Evolutionary conservation across 64 coral and sea anemone genomes (phyloP).

Genomic region (Montipora sp.): DNA sequence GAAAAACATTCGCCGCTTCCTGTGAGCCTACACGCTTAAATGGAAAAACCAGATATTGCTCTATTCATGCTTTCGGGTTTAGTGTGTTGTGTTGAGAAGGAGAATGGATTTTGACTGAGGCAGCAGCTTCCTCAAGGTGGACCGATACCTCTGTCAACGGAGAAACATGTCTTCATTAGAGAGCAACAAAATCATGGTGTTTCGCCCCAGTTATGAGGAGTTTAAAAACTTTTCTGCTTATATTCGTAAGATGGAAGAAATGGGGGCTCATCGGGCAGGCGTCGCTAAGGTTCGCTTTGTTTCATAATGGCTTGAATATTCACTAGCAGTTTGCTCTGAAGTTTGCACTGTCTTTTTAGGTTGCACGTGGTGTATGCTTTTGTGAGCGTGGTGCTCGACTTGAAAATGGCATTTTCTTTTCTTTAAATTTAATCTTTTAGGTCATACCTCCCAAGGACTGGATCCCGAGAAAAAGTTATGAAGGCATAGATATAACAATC

Average conservation of each 20-base stretch:
- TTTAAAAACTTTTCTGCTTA: conserved; percentile 89
- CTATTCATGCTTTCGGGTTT: conserved; percentile 2
- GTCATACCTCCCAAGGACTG: conserved; percentile 98
- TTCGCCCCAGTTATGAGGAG: conserved; percentile 90
- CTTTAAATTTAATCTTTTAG: conserved; percentile 40
- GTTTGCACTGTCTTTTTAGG: not conserved
- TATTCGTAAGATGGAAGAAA: conserved; percentile 96
- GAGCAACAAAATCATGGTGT: conserved; percentile 90
- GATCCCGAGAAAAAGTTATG: conserved; percentile 84
- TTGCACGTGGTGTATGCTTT: conserved; percentile 12
- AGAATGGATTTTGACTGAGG: not conserved
- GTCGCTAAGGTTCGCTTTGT: conserved; percentile 82
- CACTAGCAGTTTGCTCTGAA: not conserved
- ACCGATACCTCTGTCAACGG: not conserved
- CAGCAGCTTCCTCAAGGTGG: no score
- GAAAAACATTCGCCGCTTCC: not conserved
- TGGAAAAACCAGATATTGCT: not conserved
- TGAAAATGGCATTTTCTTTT: not conserved
- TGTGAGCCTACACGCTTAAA: not conserved
- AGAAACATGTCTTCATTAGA: conserved; percentile 59
- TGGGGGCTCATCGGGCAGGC: conserved; percentile 89
- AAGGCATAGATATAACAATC: conserved; percentile 71
- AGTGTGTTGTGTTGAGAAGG: not conserved
- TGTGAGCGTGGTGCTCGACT: conserved; percentile 15
- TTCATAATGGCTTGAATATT: not conserved